Conservation (phyloP, 2,888 invertebrate genomes). For the Coenonympha arcania region DNA sequence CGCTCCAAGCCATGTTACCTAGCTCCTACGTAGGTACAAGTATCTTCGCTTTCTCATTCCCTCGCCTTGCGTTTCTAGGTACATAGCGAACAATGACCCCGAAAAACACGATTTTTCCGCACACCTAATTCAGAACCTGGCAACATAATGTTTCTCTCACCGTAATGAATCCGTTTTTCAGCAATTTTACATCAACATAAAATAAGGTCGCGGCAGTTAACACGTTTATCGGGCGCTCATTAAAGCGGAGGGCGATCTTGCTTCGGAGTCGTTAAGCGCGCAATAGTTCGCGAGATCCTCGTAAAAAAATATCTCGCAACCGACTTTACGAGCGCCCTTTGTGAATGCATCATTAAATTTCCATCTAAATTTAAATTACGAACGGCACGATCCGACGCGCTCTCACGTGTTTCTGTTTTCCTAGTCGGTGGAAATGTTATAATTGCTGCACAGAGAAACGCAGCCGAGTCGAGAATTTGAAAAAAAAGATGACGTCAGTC, state of each 20-base stretch:
- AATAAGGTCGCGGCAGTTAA: conserved; percentile 73
- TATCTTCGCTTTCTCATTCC: background rate
- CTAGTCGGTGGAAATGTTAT: conserved; percentile 73
- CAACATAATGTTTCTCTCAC: conserved; percentile 40
- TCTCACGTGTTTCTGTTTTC: conserved; percentile 73
- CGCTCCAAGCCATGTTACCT: background rate
- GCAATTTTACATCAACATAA: conserved; percentile 71
- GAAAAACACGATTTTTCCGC: conserved; percentile 34
- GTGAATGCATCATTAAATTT: conserved; percentile 75
- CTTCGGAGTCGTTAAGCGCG: conserved; percentile 75
- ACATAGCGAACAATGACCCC: conserved; percentile 21
- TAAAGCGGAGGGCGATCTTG: conserved; percentile 73
- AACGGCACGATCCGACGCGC: conserved; percentile 67
- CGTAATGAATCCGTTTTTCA: conserved; percentile 70
- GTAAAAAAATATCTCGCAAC: conserved; percentile 74
- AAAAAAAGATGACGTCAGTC: conserved; percentile 74
- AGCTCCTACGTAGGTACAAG: background rate
- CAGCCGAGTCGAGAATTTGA: conserved; percentile 69
- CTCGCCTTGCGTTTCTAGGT: background rate
- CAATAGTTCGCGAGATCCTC: conserved; percentile 75
- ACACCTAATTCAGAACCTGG: conserved; percentile 27
- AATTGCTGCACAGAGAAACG: conserved; percentile 72
- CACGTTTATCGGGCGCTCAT: conserved; percentile 75
- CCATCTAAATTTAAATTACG: conserved; percentile 75
- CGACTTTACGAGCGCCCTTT: conserved; percentile 74